phyloP scores from a whole-genome alignment of 2,113 vertebrate species.

The Neotragus pygmaeus region DNA sequence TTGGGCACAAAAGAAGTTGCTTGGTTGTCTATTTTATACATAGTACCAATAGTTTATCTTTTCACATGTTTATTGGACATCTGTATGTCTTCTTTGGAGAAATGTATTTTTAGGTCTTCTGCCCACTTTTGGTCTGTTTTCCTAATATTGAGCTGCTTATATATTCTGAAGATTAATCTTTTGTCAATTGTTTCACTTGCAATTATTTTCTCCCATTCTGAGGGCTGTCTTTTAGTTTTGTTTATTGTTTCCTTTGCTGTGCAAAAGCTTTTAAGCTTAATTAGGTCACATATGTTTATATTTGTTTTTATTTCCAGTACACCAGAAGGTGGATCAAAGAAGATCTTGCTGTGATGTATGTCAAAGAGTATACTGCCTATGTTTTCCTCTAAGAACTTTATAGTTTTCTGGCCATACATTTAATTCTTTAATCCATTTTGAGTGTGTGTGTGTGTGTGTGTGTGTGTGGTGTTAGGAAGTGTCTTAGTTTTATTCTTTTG shows the following conservation, averaged over 20 bases:
- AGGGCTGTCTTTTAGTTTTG: background rate
- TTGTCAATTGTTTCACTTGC: background rate
- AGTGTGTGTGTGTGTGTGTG: background rate
- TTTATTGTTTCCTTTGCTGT: background rate
- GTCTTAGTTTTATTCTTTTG: background rate
- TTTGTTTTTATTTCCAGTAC: background rate
- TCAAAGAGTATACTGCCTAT: background rate
- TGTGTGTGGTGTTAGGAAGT: background rate
- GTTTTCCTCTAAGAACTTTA: background rate
- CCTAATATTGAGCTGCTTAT: background rate
- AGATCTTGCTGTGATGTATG: background rate
- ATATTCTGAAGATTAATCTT: background rate
- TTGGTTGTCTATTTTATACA: background rate
- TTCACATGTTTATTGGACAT: background rate
- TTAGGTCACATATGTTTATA: background rate
- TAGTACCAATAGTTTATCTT: background rate
- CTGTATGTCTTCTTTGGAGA: background rate
- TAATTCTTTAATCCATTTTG: background rate
- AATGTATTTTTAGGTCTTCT: background rate
- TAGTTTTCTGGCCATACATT: background rate
- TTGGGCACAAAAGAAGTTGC: background rate
- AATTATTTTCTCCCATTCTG: background rate
- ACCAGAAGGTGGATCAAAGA: background rate
- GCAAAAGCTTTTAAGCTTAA: background rate
- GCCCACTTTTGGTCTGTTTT: background rate